Percentiles rank a stretch among this genome's conserved stretches.
Conservation (phyloP, 2,113 vertebrate genomes). For the Hylia prasina region DNA sequence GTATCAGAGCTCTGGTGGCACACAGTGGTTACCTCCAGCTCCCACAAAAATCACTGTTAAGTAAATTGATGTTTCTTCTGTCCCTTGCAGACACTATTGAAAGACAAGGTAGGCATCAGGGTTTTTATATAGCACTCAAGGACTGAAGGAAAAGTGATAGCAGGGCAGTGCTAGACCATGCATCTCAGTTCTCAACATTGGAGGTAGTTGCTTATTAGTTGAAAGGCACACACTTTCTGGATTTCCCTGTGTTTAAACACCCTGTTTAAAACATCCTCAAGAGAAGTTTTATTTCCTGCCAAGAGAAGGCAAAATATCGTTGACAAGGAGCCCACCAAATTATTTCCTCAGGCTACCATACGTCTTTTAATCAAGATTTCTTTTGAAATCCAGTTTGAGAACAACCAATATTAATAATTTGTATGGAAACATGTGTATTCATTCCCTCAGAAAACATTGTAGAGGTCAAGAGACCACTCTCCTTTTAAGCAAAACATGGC, state of each 20-base stretch:
- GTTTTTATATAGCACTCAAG: background rate
- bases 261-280: background rate
- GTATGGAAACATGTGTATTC: background rate
- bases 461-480: background rate
- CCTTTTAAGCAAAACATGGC: background rate
- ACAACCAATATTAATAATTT: background rate
- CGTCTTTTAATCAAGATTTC: background rate
- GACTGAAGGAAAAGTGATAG: background rate
- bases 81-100: background rate
- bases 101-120: background rate
- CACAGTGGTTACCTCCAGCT: background rate
- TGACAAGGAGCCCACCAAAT: background rate
- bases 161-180: background rate
- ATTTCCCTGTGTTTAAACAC: background rate
- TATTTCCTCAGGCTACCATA: background rate
- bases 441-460: background rate
- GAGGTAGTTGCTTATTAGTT: background rate
- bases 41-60: background rate
- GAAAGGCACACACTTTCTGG: background rate
- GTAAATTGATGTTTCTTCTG: background rate
- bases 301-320: background rate
- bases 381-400: background rate
- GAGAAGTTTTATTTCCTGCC: background rate
- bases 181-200: accelerated
- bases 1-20: background rate